phyloP scores from a whole-genome alignment of 2,888 invertebrate genomes.

The Isotomurus palustris region DNA sequence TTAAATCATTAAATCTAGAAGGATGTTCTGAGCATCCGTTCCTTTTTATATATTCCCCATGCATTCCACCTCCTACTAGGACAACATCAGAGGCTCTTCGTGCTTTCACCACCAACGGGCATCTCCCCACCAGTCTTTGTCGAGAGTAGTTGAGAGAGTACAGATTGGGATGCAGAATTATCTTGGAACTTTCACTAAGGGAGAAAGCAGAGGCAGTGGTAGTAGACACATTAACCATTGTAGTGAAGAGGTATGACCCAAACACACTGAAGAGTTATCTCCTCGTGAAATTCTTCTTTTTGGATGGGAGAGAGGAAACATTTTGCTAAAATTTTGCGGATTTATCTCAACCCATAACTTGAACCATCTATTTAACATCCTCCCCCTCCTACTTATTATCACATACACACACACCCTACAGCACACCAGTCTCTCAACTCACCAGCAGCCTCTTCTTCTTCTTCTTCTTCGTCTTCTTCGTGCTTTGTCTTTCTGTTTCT shows the following conservation, averaged over 20 bases:
- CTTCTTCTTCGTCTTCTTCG: too few relatives aligned
- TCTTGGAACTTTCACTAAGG: too few relatives aligned
- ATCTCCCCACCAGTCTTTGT: too few relatives aligned
- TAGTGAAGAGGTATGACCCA: too few relatives aligned
- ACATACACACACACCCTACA: not conserved
- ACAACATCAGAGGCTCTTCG: not conserved
- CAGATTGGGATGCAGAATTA: too few relatives aligned
- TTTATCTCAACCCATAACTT: slow-evolving; percentile 7
- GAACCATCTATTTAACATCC: slow-evolving; percentile 11
- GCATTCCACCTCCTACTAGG: slow-evolving; percentile 22
- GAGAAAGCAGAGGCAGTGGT: not conserved
- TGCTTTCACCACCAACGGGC: not conserved
- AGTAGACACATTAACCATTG: too few relatives aligned
- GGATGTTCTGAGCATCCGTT: slow-evolving; percentile 36
- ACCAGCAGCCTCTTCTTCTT: not conserved
- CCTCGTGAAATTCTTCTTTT: not conserved
- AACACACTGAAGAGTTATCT: too few relatives aligned
- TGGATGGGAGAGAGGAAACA: not conserved
- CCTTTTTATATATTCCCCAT: slow-evolving; percentile 32
- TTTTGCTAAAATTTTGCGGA: slow-evolving; percentile 6
- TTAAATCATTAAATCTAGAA: slow-evolving; percentile 42
- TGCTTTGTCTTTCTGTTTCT: too few relatives aligned
- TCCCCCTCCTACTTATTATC: slow-evolving; percentile 5
- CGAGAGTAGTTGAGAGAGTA: too few relatives aligned
- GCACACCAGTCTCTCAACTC: not conserved